Conservation (phyloP, 2,113 vertebrate species). For the Strigops habroptila region DNA sequence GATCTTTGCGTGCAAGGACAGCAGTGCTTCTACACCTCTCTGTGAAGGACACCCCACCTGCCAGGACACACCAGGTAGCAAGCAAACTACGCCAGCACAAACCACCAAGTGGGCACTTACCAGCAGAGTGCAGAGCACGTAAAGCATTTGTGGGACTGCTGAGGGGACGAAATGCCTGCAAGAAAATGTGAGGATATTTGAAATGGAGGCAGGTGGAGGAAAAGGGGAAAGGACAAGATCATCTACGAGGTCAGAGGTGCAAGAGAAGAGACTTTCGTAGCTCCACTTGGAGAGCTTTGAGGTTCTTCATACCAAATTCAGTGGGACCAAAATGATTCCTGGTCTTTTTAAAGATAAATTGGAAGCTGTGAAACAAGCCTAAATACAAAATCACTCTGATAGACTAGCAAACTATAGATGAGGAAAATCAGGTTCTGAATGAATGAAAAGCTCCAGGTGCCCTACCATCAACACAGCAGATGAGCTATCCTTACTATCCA, state of each 20-base stretch:
- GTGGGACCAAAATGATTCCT: not conserved
- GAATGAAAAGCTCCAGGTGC: not conserved
- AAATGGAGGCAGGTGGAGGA: not conserved
- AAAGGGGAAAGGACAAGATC: not conserved
- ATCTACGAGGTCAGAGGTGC: not conserved
- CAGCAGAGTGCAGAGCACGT: accelerated
- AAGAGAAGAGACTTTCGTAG: not conserved
- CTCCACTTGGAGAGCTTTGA: not conserved
- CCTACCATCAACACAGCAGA: not conserved
- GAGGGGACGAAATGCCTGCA: not conserved
- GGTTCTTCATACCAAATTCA: not conserved
- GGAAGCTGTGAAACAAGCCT: not conserved
- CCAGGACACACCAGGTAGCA: accelerated
- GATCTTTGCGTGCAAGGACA: not conserved
- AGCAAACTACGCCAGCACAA: not conserved
- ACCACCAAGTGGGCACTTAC: not conserved
- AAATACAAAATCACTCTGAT: not conserved
- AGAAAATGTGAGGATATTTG: not conserved
- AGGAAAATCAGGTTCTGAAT: not conserved
- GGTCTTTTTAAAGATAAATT: not conserved
- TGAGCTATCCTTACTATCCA: not conserved
- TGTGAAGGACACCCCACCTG: not conserved
- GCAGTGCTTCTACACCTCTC: not conserved
- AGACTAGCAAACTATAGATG: not conserved
- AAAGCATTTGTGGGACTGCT: not conserved